Base-by-base conservation (phyloP, 1,140 invertebrate species). In the Zaprionus ornatus region DNA sequence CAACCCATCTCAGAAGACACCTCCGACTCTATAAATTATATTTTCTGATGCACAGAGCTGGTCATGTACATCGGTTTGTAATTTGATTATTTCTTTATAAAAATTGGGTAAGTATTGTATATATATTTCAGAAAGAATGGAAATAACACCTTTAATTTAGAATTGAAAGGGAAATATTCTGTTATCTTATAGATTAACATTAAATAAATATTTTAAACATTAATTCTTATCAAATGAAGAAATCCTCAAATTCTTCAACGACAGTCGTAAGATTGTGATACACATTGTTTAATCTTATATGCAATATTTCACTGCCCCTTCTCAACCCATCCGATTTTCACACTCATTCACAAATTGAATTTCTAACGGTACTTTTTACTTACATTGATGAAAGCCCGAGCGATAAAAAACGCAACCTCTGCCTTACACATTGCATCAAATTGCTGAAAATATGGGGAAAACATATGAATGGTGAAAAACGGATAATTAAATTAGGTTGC, bases 351-450 rank as follows among this genome's bases (percentile, higher is more conserved):
- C 25, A 52, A 21, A 17, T 17, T 60, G 4, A 27, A 23, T 23
- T 50, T 50, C 19, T 45, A 15, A 29, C 50, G n/a, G 13, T 13
- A 40, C 19, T 45, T 29, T 45, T 2, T 93, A 95, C 95, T 95
- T 94, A 96, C 95, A 91, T 96, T 96, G 63, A 96, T 92, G 64
- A 95, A 80, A 77, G 95, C 94, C 91, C 95, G 94, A 69, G 94
- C 94, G 73, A 96, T 93, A 92, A 96, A 95, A 93, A 96, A 96
- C 13, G 94, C 94, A 83, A 96, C 94, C 93, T 96, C 95, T 12
- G 95, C 95, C 94, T 96, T 96, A 90, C 95, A 96, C 82, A 96
- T 93, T 40, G 95, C 94, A 92, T 96, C 95, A 80, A 96, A 96
- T 94, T 96, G 94, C 95, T 96, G 94, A 27, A 95, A 45, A 45